Base-by-base conservation (phyloP, 92 coral and sea anemone genomes). In the Phenganax stokvisi region DNA sequence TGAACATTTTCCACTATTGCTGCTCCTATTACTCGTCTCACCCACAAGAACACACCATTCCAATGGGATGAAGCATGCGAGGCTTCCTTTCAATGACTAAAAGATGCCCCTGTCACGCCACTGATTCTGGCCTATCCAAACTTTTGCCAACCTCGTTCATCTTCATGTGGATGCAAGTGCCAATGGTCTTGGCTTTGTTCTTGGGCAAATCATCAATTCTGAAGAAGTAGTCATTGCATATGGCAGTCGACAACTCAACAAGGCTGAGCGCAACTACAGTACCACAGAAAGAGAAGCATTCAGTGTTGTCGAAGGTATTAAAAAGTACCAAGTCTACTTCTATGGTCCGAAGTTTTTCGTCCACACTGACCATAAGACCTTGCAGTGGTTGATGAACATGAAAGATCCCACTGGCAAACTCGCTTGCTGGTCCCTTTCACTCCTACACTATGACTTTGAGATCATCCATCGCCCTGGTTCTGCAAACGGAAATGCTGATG, bases 81-180 rank as follows among this genome's bases (percentile, higher is more conserved):
- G 59, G 1, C 17, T 0, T 82, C 85, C 54, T 89, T 89, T 69
- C 71, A 84, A 54, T 30, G 44, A 0, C 80, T 87, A 44, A 84
- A 89, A 58, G 16, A 44, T 6, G 77, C 85, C 12, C 72, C 87
- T 1, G n/a, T 62, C 20, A 15, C 81, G 8, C 87, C 92, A 9
- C 92, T 90, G 2, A 84, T 89, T 12, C 61, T 87, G 15, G 85
- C 85, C 0, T 87, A 71, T 53, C 90, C 92, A 1, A 79, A 87
- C 54, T 87, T 89, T 55, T 2, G 25, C 2, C 12, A 47, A 8
- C 71, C 78, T 27, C 87, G 25, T 89, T 59, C 82, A 76, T 13
- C 31, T 89, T 6, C 77, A 81, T 30, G 89, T 85, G 0, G 90
- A 87, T 57, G 91, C 89, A 27, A 86, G 87, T 54, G 57, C 75